These are phyloP conservation scores for Amphiprion ocellaris DNA, from an alignment of 2,113 vertebrate genomes.

Conservation along the genomic window DNA sequence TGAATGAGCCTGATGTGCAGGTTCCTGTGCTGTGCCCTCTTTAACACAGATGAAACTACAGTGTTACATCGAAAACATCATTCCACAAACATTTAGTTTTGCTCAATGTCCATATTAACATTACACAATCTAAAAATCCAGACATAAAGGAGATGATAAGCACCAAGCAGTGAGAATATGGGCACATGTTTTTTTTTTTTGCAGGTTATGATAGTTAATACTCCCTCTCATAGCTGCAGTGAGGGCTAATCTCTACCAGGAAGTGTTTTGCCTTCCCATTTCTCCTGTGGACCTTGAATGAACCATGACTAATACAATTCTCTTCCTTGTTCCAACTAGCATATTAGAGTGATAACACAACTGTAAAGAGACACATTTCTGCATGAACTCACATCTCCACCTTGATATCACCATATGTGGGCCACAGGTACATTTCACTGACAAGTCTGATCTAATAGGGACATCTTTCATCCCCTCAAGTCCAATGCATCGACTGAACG, in stretches of 20 bases:
- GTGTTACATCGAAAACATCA: no score
- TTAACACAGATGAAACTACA: no score
- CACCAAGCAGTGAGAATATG: not conserved
- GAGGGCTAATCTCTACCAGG: not conserved
- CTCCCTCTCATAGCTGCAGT: not conserved
- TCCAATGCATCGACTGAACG: no score
- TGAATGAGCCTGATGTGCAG: no score
- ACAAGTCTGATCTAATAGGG: not conserved
- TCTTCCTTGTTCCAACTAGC: constrained; percentile 8
- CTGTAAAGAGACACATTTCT: not conserved
- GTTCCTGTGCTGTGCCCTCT: no score
- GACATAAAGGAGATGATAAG: no score
- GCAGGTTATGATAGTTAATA: not conserved
- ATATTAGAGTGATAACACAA: not conserved
- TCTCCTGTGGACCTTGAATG: not conserved
- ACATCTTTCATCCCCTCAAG: no score
- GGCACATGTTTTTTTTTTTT: not conserved
- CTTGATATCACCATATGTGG: not conserved
- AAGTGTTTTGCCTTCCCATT: not conserved
- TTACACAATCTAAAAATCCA: no score
- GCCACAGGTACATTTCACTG: not conserved
- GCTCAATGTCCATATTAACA: no score
- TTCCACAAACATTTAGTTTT: no score
- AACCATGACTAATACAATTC: not conserved
- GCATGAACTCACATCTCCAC: no score